Percentiles rank a stretch among this genome's conserved stretches.
phyloP scores from a whole-genome alignment of 2,113 vertebrate species.

The Seriola dumerili region DNA sequence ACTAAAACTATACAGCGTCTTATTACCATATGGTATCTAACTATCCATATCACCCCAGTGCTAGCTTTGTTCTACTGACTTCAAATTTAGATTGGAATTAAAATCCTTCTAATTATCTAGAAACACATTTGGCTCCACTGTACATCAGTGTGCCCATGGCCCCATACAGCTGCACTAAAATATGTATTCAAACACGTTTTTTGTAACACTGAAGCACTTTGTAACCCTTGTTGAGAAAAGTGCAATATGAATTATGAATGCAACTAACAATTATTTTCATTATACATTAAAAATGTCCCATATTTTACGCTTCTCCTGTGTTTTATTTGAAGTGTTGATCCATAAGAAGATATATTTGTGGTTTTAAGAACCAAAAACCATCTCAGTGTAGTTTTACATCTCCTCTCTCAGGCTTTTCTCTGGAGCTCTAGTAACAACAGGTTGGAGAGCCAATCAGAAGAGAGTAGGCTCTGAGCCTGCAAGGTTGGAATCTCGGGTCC shows the following conservation, averaged over 20 bases:
- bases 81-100: neutral
- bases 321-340: too few relatives aligned
- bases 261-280: neutral
- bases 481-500: too few relatives aligned
- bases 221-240: neutral
- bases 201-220: neutral
- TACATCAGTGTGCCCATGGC: neutral
- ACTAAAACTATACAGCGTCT: neutral
- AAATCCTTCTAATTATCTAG: neutral
- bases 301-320: too few relatives aligned
- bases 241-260: neutral
- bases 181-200: neutral
- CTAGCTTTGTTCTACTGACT: neutral
- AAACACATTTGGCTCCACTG: neutral
- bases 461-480: too few relatives aligned
- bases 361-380: too few relatives aligned
- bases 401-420: too few relatives aligned
- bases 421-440: too few relatives aligned
- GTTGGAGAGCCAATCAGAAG: too few relatives aligned
- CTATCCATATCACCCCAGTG: neutral
- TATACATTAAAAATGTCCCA: too few relatives aligned
- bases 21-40: neutral
- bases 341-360: too few relatives aligned
- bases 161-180: neutral
- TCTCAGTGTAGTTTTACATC: too few relatives aligned